Evolutionary conservation across 37 sponge, comb jelly and placozoan genomes (phyloP).

Genomic region (Diacarnus erythraeanus): DNA sequence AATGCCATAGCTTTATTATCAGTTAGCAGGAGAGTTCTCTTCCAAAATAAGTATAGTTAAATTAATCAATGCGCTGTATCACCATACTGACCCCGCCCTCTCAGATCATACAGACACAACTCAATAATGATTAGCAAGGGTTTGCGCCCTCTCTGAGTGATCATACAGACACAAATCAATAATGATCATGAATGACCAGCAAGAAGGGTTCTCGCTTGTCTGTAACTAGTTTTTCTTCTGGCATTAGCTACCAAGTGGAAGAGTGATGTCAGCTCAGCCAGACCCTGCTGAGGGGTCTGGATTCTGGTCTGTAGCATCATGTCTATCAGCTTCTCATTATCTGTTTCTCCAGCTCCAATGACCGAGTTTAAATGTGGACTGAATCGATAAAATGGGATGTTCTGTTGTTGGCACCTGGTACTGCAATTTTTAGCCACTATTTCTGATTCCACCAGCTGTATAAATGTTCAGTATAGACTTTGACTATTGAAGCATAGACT

Average conservation of each 20-base stretch:
- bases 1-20: too few relatives aligned
- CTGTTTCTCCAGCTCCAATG: slow-evolving; percentile 39
- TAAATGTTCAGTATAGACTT: too few relatives aligned
- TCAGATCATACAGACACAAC: too few relatives aligned
- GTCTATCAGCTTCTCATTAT: slow-evolving; percentile 26
- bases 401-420: slow-evolving; percentile 27
- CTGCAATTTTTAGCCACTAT: slow-evolving; percentile 34
- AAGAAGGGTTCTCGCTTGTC: neutral
- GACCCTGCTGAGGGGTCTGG: slow-evolving; percentile 9
- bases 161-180: neutral
- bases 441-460: slow-evolving; percentile 47
- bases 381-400: slow-evolving; percentile 57
- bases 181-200: neutral
- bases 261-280: slow-evolving; percentile 14
- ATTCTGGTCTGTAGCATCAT: slow-evolving; percentile 46
- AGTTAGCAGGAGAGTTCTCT: too few relatives aligned
- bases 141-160: too few relatives aligned
- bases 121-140: too few relatives aligned
- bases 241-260: slow-evolving; percentile 18
- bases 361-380: slow-evolving; percentile 31
- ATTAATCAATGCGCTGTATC: too few relatives aligned
- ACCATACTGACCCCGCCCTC: too few relatives aligned
- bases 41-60: too few relatives aligned
- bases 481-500: too few relatives aligned
- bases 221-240: slow-evolving; percentile 8